Conservation (phyloP, 1,140 invertebrate genomes). For the Galleria mellonella region DNA sequence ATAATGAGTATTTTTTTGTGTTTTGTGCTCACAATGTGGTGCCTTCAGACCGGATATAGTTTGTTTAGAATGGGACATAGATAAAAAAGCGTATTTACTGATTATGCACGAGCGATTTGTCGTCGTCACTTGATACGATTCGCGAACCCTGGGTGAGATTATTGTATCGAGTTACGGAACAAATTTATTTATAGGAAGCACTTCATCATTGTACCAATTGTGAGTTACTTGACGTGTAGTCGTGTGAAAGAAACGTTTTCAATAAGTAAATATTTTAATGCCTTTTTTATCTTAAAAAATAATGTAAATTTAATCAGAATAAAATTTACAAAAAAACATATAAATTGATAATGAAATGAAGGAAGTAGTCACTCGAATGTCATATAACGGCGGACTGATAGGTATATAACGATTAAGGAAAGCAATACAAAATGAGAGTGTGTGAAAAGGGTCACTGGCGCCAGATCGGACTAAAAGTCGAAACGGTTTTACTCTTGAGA, state of each 20-base stretch:
- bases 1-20: constrained; percentile 58
- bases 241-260: not conserved
- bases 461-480: not conserved
- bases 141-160: constrained; percentile 40
- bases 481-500: not conserved
- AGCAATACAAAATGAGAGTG: not conserved
- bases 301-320: not conserved
- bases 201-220: constrained; percentile 7
- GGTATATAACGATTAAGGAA: not conserved
- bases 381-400: not conserved
- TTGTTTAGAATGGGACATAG: constrained; percentile 37
- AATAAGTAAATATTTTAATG: not conserved
- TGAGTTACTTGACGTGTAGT: not conserved
- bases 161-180: constrained; percentile 53
- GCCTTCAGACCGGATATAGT: constrained; percentile 57
- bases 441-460: not conserved
- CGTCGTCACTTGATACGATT: constrained; percentile 52
- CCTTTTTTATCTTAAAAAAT: not conserved
- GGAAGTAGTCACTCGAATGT: not conserved
- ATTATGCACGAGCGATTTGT: constrained; percentile 70
- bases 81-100: constrained; percentile 64
- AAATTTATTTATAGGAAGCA: constrained; percentile 19
- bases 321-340: not conserved
- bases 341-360: not conserved
- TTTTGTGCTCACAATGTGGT: constrained; percentile 45